Evolutionary conservation across 2,113 vertebrate genomes (phyloP), one percentile per base, ranked within the genome.

Genomic region (Pristiophorus japonicus): DNA sequence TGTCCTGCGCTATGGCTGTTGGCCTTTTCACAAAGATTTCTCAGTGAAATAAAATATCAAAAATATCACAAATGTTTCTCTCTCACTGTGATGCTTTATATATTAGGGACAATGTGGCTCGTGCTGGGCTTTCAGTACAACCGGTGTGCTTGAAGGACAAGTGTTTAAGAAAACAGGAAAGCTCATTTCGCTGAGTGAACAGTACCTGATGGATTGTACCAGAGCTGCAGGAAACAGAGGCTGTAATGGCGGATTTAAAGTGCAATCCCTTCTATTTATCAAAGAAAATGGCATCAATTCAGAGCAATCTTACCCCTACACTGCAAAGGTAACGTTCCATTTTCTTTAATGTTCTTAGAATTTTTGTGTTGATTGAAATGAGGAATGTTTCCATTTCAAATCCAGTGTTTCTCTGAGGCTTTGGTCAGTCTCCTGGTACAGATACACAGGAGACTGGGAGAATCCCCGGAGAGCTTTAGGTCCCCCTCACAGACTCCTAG

Each of bases 111-210:
- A 96, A 96, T 98, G 98, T 96, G 98, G 98, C 63, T 98, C 98
- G 0, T 98, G 98, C 96, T 98, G 98, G 98, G 97, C 98, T 34
- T 98, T 98, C 96, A 98, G 98, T 97, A 98, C 98, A 62, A 98
- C 98, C 0, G 98, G 98, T 65, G 97, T 97, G 8, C 97, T 98
- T 0, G 98, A 98, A 96, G 97, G 97, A 51, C 98, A 98, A 95
- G 88, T 97, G 27, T 98, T 96, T 95, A 98, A 97, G 96, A 97
- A 55, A 94, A 98, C 97, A 0, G 97, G 98, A 22, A 97, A 96
- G 95, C 97, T 98, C 38, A 45, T 97, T 45, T 97, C 98, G 4
- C 78, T 98, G 95, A 98, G 98, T 45, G 98, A 98, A 96, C 98
- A 98, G 95, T 97, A 98, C 96, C 96, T 98, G 96, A 96, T 98